These are phyloP conservation scores for Lophura swinhoii DNA, from an alignment of 2,797 vertebrate species.

Conservation along the genomic window DNA sequence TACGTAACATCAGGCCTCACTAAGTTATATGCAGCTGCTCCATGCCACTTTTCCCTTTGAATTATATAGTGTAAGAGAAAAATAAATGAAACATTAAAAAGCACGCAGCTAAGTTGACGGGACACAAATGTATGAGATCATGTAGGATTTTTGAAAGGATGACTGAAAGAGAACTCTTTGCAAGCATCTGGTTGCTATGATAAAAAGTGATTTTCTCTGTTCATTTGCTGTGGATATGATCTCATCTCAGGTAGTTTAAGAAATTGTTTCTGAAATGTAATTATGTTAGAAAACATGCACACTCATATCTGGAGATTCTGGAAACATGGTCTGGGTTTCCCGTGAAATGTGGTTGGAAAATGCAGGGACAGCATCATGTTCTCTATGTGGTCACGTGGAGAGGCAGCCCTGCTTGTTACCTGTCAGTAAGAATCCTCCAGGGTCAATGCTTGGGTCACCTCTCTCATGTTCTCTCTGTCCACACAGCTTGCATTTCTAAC, in stretches of 20 bases:
- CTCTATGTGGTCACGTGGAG: neutral
- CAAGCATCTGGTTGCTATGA: slow-evolving; percentile 41
- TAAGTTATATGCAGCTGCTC: slow-evolving; percentile 41
- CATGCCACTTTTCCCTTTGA: slow-evolving; percentile 41
- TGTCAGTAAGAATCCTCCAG: neutral
- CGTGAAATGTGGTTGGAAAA: neutral
- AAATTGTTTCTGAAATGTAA: slow-evolving; percentile 48
- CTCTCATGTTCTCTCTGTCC: neutral
- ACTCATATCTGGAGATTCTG: slow-evolving; percentile 1
- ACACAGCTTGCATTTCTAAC: neutral
- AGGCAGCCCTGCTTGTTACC: neutral
- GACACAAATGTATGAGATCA: slow-evolving; percentile 60
- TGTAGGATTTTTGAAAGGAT: slow-evolving; percentile 56
- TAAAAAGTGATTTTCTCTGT: slow-evolving; percentile 44
- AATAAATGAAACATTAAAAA: slow-evolving; percentile 59
- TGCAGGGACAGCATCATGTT: neutral
- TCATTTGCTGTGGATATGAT: slow-evolving; percentile 46
- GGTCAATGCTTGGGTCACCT: neutral
- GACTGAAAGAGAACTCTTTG: slow-evolving; percentile 55
- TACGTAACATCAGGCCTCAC: slow-evolving; percentile 25
- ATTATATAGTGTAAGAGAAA: slow-evolving; percentile 46
- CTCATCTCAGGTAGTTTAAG: slow-evolving; percentile 64
- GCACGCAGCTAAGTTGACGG: slow-evolving; percentile 50
- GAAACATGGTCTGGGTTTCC: neutral
- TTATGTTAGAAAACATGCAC: slow-evolving; percentile 38